Percentiles rank a stretch among this genome's conserved stretches.
Evolutionary conservation across 1,140 invertebrate species (phyloP).

Genomic region (Battus philenor): DNA sequence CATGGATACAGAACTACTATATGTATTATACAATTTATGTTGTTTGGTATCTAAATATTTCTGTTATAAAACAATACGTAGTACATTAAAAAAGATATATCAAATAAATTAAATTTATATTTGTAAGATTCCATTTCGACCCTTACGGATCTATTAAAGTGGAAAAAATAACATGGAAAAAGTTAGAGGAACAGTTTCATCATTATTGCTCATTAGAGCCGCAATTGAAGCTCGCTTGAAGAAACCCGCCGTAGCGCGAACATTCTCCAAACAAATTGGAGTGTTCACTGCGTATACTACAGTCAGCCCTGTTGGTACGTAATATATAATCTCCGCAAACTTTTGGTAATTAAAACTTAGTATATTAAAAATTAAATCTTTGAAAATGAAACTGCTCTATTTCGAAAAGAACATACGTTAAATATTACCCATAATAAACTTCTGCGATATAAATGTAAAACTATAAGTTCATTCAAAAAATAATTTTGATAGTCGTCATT

Average conservation of each 20-base stretch:
- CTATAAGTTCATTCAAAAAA: too few relatives aligned
- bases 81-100: too few relatives aligned
- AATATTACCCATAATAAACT: too few relatives aligned
- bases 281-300: conserved; percentile 22
- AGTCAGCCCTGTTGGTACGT: not conserved
- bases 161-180: conserved; percentile 25
- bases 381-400: too few relatives aligned
- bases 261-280: conserved; percentile 43
- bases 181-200: conserved; percentile 39
- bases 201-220: conserved; percentile 55
- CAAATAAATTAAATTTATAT: too few relatives aligned
- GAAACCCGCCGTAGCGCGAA: conserved; percentile 27
- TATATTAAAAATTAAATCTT: conserved; percentile 5
- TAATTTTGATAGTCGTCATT: too few relatives aligned
- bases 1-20: too few relatives aligned
- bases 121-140: not conserved
- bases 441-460: too few relatives aligned
- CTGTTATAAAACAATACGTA: too few relatives aligned
- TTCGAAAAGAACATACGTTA: too few relatives aligned
- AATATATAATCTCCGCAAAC: not conserved
- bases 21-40: too few relatives aligned
- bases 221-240: conserved; percentile 46
- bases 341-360: conserved; percentile 8
- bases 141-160: conserved; percentile 24
- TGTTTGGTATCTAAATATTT: too few relatives aligned